Evolutionary conservation across 2,797 vertebrate genomes (phyloP), one percentile per base, ranked within the genome.

Genomic region (Microcaecilia unicolor): DNA sequence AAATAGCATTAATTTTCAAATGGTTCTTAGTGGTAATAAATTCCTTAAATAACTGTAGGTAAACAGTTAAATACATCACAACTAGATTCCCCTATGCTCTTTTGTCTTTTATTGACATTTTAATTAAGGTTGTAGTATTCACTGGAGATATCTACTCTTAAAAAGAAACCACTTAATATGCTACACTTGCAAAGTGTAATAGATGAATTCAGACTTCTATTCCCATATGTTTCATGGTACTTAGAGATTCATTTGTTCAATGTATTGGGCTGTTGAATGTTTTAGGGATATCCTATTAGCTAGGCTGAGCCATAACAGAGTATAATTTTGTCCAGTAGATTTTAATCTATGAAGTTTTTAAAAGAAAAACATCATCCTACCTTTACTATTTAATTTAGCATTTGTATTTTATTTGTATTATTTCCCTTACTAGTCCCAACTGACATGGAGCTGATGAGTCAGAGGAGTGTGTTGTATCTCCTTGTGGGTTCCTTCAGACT

Each of bases 111-210:
- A 74, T 55, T 78, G 76, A 79, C 74, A 70, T 78, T 79, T 78
- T 80, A 76, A 79, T 83, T 80, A 79, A 74, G 71, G 58, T 64
- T 37, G 50, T 58, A 64, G 56, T 69, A 66, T 68, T 70, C 78
- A 75, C 76, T 26, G 38, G 76, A 75, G 74, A 79, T 58, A 50
- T 61, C 62, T 50, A 61, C 67, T 77, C 69, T 76, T 76, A 72
- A 74, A 76, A 57, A 55, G 73, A 77, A 74, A 79, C 73, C 72
- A 68, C 73, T 80, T 76, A 79, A 74, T 78, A 81, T 64, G 72
- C 70, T 66, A 58, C 70, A 61, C 58, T 59, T 40, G 59, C 47
- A 58, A 49, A 65, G 58, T 71, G 58, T 69, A 58, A 48, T 66
- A 57, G 67, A 71, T 68, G 68, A 74, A 71, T 75, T 57, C 61